These are phyloP conservation scores for Lophotriccus pileatus DNA, from an alignment of 2,797 vertebrate genomes.

Conservation along the genomic window DNA sequence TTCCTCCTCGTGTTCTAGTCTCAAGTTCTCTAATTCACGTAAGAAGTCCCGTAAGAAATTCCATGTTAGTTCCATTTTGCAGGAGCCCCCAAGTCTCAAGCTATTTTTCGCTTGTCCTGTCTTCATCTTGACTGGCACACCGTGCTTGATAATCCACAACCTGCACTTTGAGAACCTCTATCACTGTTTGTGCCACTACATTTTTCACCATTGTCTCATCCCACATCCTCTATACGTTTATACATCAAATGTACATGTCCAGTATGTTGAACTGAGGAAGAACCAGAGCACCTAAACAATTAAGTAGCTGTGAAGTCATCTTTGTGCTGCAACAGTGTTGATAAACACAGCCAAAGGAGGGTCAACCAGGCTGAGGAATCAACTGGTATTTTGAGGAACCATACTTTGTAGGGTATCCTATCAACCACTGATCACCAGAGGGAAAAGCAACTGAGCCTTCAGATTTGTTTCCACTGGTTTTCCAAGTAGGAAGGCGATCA, in stretches of 20 bases:
- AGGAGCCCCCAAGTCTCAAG: background rate
- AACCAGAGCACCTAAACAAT: background rate
- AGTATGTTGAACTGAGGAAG: background rate
- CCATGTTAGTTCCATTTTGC: background rate
- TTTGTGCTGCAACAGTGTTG: rapidly evolving
- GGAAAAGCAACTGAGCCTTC: background rate
- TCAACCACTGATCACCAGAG: background rate
- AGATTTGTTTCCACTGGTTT: background rate
- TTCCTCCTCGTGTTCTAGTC: background rate
- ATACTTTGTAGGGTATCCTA: background rate
- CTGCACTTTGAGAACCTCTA: background rate
- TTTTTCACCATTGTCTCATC: background rate
- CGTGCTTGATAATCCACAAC: background rate
- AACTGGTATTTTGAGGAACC: rapidly evolving
- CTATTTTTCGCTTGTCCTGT: background rate
- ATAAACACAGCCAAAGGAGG: background rate
- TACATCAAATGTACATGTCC: background rate
- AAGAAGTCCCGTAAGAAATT: background rate
- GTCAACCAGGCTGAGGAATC: background rate
- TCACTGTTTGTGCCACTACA: background rate
- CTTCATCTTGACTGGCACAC: background rate
- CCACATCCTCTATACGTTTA: background rate
- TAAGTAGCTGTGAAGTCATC: background rate
- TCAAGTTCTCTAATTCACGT: background rate
- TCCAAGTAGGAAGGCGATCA: background rate